Percentiles rank a stretch among this genome's conserved stretches.
Evolutionary conservation across 1,140 invertebrate genomes (phyloP).

Genomic region (Cyrtorhinus lividipennis): DNA sequence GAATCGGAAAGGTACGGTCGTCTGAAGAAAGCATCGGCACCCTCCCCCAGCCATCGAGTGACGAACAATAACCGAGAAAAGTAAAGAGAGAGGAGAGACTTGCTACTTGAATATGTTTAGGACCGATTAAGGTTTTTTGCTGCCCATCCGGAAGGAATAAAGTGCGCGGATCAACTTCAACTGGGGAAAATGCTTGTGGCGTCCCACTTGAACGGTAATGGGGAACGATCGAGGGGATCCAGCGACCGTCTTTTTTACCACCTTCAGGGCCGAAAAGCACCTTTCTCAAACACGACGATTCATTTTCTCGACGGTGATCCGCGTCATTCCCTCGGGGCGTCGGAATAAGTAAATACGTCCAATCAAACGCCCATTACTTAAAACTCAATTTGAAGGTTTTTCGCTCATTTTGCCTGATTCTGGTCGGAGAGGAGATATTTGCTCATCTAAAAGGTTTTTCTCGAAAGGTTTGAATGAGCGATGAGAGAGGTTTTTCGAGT

Average conservation of each 20-base stretch:
- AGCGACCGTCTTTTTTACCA: not conserved
- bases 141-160: not conserved
- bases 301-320: not conserved
- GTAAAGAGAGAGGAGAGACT: not conserved
- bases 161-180: not conserved
- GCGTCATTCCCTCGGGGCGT: not conserved
- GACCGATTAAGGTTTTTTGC: not conserved
- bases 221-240: not conserved
- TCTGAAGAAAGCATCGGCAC: not conserved
- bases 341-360: not conserved
- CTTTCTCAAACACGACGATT: not conserved
- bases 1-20: not conserved
- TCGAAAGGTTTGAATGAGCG: too few relatives aligned
- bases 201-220: not conserved
- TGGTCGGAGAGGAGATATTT: not conserved
- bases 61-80: not conserved
- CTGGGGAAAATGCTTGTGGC: not conserved
- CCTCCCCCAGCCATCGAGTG: not conserved
- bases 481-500: too few relatives aligned
- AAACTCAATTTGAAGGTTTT: slow-evolving; percentile 5
- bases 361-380: slow-evolving; percentile 7
- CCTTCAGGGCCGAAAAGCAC: not conserved
- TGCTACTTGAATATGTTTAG: not conserved
- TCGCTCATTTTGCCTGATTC: not conserved
- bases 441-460: not conserved